phyloP scores from a whole-genome alignment of 2,797 vertebrate species.

The Sebastes alutus region DNA sequence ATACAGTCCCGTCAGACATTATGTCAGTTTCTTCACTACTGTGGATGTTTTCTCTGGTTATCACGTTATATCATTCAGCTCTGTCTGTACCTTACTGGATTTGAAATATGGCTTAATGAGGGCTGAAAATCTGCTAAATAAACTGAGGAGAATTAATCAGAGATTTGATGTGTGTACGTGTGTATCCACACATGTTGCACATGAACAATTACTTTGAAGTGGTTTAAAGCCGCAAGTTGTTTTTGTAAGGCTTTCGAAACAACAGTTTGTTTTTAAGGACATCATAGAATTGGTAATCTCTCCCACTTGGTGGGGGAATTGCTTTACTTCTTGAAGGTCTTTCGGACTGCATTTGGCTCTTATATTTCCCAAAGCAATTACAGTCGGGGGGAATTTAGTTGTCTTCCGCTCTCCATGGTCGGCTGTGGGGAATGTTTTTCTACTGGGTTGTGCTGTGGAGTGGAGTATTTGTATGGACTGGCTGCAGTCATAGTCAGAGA shows the following conservation, averaged over 20 bases:
- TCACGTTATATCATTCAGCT: not conserved
- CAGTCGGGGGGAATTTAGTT: slow-evolving; percentile 74
- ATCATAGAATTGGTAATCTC: slow-evolving; percentile 77
- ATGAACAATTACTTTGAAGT: slow-evolving; percentile 29
- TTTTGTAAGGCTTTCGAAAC: slow-evolving; percentile 54
- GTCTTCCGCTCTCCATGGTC: slow-evolving; percentile 63
- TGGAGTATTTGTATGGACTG: not conserved
- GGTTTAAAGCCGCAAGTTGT: slow-evolving; percentile 27
- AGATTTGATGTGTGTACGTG: not conserved
- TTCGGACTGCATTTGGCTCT: slow-evolving; percentile 66
- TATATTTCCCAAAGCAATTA: slow-evolving; percentile 82
- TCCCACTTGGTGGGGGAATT: slow-evolving; percentile 61
- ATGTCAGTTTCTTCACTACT: slow-evolving; percentile 1
- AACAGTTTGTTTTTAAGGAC: slow-evolving; percentile 63
- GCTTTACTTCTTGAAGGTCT: slow-evolving; percentile 77
- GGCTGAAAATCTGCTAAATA: slow-evolving; percentile 19
- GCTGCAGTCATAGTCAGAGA: slow-evolving; percentile 51
- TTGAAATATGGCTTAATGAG: slow-evolving; percentile 21
- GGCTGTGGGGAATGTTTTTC: slow-evolving; percentile 54
- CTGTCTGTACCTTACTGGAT: slow-evolving; percentile 27
- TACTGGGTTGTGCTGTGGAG: slow-evolving; percentile 20
- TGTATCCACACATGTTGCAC: slow-evolving; percentile 17
- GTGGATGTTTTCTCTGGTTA: slow-evolving; percentile 8
- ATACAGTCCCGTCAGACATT: not conserved
- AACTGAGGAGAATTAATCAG: slow-evolving; percentile 5